phyloP scores from a whole-genome alignment of 2,113 vertebrate species.

The Salvelinus sp. region DNA sequence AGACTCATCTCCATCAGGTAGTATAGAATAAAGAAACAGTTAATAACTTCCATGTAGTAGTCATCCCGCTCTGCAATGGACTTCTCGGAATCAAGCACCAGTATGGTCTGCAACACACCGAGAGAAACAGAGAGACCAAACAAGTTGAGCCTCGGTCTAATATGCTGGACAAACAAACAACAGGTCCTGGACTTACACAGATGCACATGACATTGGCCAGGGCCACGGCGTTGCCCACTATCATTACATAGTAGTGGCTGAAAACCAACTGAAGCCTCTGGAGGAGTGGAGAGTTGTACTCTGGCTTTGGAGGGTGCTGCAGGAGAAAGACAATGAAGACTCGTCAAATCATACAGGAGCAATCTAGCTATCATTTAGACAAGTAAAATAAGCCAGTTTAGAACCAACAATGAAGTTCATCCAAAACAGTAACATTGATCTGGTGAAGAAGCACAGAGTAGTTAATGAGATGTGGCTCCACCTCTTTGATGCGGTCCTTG shows the following conservation, averaged over 20 bases:
- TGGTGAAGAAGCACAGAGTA: not conserved
- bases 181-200: slow-evolving; percentile 79
- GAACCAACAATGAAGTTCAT: no score
- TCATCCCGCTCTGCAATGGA: slow-evolving; percentile 75
- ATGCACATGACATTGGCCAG: slow-evolving; percentile 87
- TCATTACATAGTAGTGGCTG: slow-evolving; percentile 80
- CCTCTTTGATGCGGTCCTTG: slow-evolving; percentile 79
- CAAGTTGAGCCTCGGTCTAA: not conserved
- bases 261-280: slow-evolving; percentile 79
- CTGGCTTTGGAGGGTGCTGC: slow-evolving; percentile 73
- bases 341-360: no score
- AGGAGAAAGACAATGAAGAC: not conserved
- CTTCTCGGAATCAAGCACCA: slow-evolving; percentile 85
- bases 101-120: slow-evolving; percentile 73
- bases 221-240: slow-evolving; percentile 84
- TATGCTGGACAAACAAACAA: not conserved
- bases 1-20: slow-evolving; percentile 87
- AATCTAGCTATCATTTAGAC: not conserved
- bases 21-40: slow-evolving; percentile 86
- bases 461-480: slow-evolving; percentile 15
- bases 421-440: not conserved
- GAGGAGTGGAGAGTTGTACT: slow-evolving; percentile 75
- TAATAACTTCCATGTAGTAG: slow-evolving; percentile 83
- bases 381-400: not conserved
- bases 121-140: not conserved